Base-by-base conservation (phyloP, 2,888 invertebrate species). In the Brachypterus glaber region DNA sequence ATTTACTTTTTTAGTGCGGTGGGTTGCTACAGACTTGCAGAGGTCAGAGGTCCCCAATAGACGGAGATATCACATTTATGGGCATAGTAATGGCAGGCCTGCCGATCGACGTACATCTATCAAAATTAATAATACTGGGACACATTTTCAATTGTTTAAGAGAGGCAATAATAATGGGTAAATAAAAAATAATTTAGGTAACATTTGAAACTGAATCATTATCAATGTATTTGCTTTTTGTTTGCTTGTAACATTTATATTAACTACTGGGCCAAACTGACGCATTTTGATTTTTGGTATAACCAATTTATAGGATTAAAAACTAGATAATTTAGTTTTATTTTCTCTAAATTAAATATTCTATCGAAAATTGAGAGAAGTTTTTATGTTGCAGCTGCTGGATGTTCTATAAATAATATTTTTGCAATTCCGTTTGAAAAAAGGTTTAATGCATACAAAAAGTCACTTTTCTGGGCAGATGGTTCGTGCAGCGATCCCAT, bases 41-140 rank as follows among this genome's bases (percentile, higher is more conserved):
- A 25, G 60, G 59, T 2, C 35, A 43, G 4, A 40, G 45, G 14
- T 49, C 52, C 1, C 31, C 44, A 14, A 45, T 48, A 3, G 92
- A 96, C 62, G 96, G 95, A 0, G 85, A 91, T 46, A 56, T 96
- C 30, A 93, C 93, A 0, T 84, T 80, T 61, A 66, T 95, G 48
- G 96, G 96, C 0, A 70, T 72, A 5, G 71, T 95, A 0, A 83
- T 93, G 80, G 79, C 87, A 0, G 67, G 68, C 26, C 64, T 96
- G 27, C 96, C 96, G 0, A 58, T 96, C 1, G 86, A 92, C 59
- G 80, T 91, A 17, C 76, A 75, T 39, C 64, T 90, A 3, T 75
- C 86, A 7, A 91, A 92, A 55, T 67, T 96, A 8, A 84, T 96
- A 39, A 70, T 90, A 40, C 67, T 95, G 2, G 95, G 95, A 0